Evolutionary conservation across 2,113 vertebrate species (phyloP).

Genomic region (Aspidoscelis tigris): DNA sequence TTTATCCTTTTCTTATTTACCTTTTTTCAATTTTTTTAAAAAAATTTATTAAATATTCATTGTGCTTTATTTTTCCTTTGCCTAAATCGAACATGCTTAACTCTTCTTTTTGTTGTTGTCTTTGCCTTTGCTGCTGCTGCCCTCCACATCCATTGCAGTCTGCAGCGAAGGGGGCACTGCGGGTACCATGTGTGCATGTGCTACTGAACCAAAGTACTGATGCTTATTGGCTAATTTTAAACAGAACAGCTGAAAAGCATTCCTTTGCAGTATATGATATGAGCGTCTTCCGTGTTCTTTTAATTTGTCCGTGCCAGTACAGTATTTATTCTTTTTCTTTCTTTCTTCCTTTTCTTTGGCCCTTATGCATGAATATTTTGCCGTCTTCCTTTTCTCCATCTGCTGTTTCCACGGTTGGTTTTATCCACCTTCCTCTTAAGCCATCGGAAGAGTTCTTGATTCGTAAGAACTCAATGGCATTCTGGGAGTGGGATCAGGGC

Average conservation of each 20-base stretch:
- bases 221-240: slow-evolving; percentile 33
- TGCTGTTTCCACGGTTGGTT: slow-evolving; percentile 63
- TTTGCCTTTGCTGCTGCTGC: slow-evolving; percentile 11
- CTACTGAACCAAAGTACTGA: slow-evolving; percentile 2
- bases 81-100: slow-evolving; percentile 56
- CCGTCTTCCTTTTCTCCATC: slow-evolving; percentile 71
- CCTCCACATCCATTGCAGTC: slow-evolving; percentile 26
- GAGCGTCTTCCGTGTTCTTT: slow-evolving; percentile 45
- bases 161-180: background rate
- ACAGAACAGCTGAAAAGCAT: slow-evolving; percentile 52
- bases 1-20: slow-evolving; percentile 43
- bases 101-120: slow-evolving; percentile 47
- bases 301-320: slow-evolving; percentile 34
- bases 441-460: slow-evolving; percentile 85
- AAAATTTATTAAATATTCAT: slow-evolving; percentile 8
- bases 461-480: slow-evolving; percentile 91
- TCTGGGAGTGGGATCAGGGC: slow-evolving; percentile 94
- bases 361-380: slow-evolving; percentile 82
- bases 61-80: slow-evolving; percentile 49
- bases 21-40: slow-evolving; percentile 42
- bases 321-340: slow-evolving; percentile 53
- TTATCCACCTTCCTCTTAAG: slow-evolving; percentile 73
- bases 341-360: slow-evolving; percentile 46
- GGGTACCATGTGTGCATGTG: background rate
- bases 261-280: slow-evolving; percentile 22